These are phyloP conservation scores for Trypoxylus dichotomus DNA, from an alignment of 1,140 invertebrate genomes.

Conservation along the genomic window DNA sequence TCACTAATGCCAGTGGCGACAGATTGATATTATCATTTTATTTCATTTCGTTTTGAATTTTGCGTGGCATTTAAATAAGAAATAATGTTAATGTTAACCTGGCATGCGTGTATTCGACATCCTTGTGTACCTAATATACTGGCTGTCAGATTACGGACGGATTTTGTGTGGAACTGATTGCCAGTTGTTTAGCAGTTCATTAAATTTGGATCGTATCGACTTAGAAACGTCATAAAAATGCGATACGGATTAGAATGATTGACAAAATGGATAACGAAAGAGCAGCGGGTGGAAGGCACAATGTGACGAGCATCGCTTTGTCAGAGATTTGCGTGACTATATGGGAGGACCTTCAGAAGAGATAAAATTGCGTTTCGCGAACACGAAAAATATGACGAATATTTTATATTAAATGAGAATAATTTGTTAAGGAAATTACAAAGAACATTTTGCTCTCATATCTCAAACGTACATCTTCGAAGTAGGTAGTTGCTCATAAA, in stretches of 20 bases:
- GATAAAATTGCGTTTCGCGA: not conserved
- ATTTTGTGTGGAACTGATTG: not conserved
- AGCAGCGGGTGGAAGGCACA: not conserved
- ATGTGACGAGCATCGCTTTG: not conserved
- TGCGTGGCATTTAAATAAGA: no score
- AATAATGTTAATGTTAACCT: not conserved
- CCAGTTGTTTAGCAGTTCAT: constrained; percentile 11
- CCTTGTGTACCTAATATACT: not conserved
- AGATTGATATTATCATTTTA: not conserved
- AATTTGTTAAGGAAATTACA: not conserved
- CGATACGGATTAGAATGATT: constrained; percentile 16
- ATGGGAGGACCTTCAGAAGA: not conserved
- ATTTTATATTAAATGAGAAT: not conserved
- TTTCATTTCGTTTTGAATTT: not conserved
- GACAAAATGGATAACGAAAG: constrained; percentile 16
- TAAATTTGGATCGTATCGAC: constrained; percentile 18
- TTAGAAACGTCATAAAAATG: constrained; percentile 9
- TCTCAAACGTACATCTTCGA: no score
- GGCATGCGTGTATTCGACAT: not conserved
- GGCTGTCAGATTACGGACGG: not conserved
- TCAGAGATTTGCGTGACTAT: not conserved
- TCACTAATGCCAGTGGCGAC: not conserved
- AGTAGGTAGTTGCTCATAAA: no score
- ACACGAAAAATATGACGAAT: not conserved
- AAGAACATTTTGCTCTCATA: not conserved